phyloP scores from a whole-genome alignment of 2,888 invertebrate genomes.

The Meganola albula region DNA sequence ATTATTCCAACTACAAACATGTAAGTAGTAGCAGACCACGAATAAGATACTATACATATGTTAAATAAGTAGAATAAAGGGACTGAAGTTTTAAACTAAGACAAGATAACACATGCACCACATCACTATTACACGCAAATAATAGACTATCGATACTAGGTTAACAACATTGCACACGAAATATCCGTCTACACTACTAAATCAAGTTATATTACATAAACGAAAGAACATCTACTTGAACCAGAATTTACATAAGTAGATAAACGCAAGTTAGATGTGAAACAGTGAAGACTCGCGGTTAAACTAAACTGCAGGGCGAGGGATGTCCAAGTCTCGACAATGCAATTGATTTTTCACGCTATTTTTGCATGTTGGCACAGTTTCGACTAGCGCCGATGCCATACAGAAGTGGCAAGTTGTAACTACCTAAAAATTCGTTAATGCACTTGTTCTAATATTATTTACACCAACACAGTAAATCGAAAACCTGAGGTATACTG shows the following conservation, averaged over 20 bases:
- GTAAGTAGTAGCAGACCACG: too few relatives aligned
- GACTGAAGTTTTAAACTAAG: too few relatives aligned
- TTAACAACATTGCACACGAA: conserved; percentile 19
- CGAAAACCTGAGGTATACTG: too few relatives aligned
- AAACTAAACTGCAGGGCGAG: conserved; percentile 61
- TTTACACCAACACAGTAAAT: too few relatives aligned
- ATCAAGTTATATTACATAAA: too few relatives aligned
- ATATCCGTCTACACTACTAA: conserved; percentile 22
- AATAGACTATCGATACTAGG: conserved; percentile 27
- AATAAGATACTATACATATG: conserved; percentile 1
- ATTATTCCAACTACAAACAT: background rate
- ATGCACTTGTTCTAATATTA: too few relatives aligned
- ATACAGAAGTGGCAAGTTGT: conserved; percentile 18
- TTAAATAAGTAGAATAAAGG: too few relatives aligned
- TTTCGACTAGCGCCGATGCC: conserved; percentile 32
- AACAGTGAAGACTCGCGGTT: conserved; percentile 43
- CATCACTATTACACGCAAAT: conserved; percentile 41
- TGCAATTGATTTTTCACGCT: conserved; percentile 68
- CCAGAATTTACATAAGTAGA: too few relatives aligned
- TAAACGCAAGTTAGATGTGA: conserved; percentile 39
- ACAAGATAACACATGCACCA: too few relatives aligned
- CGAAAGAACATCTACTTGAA: too few relatives aligned
- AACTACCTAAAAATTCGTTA: too few relatives aligned
- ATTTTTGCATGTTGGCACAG: conserved; percentile 67
- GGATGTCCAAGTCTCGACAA: conserved; percentile 43